Percentiles rank a stretch among this genome's conserved stretches.
Evolutionary conservation across 2,797 vertebrate genomes (phyloP).

Genomic region (Ceryle rudis): DNA sequence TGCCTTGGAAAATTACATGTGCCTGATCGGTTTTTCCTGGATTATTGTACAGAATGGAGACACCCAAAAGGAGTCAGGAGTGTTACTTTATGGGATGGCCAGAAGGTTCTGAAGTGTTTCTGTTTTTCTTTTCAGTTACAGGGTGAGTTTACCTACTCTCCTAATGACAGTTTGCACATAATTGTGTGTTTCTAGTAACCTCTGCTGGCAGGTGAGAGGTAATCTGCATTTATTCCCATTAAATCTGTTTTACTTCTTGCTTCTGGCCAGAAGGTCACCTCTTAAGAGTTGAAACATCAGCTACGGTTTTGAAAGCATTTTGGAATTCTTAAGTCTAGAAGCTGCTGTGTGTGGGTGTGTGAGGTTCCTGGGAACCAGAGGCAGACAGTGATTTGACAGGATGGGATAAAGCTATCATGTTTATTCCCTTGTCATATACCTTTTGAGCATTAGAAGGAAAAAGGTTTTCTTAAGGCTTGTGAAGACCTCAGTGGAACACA

Average conservation of each 20-base stretch:
- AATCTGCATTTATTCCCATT: background rate
- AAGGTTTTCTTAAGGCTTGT: background rate
- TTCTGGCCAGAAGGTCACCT: background rate
- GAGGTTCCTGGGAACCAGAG: background rate
- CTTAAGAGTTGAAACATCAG: background rate
- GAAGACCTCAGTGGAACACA: background rate
- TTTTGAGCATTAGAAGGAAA: background rate
- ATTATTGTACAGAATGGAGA: background rate
- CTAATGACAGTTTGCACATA: background rate
- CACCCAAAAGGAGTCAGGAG: background rate
- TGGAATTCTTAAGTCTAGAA: background rate
- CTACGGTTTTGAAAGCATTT: background rate
- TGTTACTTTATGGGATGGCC: background rate
- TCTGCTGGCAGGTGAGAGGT: background rate
- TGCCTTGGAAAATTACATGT: slow-evolving; percentile 20
- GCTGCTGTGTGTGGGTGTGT: background rate
- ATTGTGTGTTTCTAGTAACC: background rate
- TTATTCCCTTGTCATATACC: background rate
- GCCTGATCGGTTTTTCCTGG: background rate
- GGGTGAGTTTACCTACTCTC: background rate
- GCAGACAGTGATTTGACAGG: background rate
- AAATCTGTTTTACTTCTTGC: background rate
- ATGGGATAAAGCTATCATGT: background rate
- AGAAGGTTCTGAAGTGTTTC: background rate
- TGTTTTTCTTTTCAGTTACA: background rate